Conservation (phyloP, 2,797 vertebrate genomes). For the Anguilla megastoma region DNA sequence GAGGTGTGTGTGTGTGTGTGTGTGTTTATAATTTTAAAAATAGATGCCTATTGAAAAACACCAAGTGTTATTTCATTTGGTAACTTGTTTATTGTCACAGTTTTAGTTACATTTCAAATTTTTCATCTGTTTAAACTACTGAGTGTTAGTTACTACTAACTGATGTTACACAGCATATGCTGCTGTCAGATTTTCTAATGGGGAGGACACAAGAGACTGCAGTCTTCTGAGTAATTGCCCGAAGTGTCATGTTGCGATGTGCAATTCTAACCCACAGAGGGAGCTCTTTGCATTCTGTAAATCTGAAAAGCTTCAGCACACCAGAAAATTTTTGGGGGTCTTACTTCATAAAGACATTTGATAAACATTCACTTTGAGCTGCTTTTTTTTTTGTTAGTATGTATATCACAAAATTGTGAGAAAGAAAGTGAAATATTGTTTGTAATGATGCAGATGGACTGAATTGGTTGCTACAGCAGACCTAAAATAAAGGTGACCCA, state of each 20-base stretch:
- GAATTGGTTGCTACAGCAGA: neutral
- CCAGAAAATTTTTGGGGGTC: neutral
- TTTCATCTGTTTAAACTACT: neutral
- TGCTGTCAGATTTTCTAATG: too few species aligned
- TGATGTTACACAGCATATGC: too few species aligned
- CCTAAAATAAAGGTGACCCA: neutral
- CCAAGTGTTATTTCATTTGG: neutral
- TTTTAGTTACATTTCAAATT: neutral
- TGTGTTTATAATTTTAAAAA: too few species aligned
- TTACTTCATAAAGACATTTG: neutral
- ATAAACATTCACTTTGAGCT: neutral
- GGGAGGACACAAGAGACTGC: neutral
- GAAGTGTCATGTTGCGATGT: neutral
- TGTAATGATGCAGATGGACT: neutral
- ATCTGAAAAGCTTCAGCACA: neutral
- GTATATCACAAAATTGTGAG: too few species aligned
- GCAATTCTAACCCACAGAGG: neutral
- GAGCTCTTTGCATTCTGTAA: neutral
- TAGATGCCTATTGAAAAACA: neutral
- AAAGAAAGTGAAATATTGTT: neutral
- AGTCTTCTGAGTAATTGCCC: neutral
- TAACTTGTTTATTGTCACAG: neutral
- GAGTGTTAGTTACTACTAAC: neutral
- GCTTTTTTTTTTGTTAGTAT: neutral
- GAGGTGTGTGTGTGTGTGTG: neutral